A percentile compares a stretch with the other conserved stretches of the same genome.
phyloP scores from a whole-genome alignment of 2,888 invertebrate species.

The Argyra leucocephala region DNA sequence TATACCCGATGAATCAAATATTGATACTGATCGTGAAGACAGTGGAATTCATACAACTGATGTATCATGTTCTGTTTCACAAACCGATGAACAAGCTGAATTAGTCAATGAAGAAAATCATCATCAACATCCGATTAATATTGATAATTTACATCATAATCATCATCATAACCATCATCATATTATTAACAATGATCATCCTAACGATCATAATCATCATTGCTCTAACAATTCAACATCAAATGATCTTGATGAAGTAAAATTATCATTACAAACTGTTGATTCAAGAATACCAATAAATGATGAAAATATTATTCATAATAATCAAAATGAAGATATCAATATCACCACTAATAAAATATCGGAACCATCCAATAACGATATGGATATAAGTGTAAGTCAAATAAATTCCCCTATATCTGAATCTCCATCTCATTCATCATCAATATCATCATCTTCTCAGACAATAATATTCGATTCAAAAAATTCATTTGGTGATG shows the following conservation, averaged over 20 bases:
- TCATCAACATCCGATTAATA: constrained; percentile 16
- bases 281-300: not conserved
- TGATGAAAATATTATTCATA: not conserved
- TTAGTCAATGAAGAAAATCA: constrained; percentile 29
- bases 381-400: not conserved
- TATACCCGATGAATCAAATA: constrained; percentile 22
- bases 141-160: constrained; percentile 12
- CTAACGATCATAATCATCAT: not conserved
- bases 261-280: not conserved
- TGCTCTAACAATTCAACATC: constrained; percentile 14
- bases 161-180: constrained; percentile 7
- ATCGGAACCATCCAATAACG: constrained; percentile 13
- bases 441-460: not conserved
- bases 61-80: constrained; percentile 63
- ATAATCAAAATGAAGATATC: not conserved
- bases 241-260: constrained; percentile 5
- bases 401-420: not conserved
- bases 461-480: not conserved
- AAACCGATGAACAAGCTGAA: constrained; percentile 64
- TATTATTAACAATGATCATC: not conserved
- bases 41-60: constrained; percentile 59
- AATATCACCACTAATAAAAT: not conserved
- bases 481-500: constrained; percentile 6
- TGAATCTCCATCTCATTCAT: constrained; percentile 6
- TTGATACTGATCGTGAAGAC: constrained; percentile 64